Conservation (phyloP, 2,113 vertebrate genomes). For the Varanus salvator region DNA sequence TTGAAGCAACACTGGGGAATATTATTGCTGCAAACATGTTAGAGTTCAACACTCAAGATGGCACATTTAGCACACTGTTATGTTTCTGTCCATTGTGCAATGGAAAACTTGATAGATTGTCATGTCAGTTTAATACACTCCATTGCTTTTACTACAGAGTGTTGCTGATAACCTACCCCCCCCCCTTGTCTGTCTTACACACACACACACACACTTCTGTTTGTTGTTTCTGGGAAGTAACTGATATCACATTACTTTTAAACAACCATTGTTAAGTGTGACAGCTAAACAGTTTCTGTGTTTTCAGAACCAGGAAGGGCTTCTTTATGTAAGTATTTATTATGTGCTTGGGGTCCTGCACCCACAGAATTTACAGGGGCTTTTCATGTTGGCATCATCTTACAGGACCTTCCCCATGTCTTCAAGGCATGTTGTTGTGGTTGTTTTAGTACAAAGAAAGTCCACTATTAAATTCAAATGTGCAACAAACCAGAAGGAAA, state of each 20-base stretch:
- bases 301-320: background rate
- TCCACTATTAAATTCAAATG: too few species aligned
- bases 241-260: accelerated
- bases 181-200: too few species aligned
- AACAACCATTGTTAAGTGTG: background rate
- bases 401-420: too few species aligned
- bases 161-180: too few species aligned
- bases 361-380: too few species aligned
- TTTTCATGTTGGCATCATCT: too few species aligned
- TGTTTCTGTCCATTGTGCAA: background rate
- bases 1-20: background rate
- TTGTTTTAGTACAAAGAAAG: too few species aligned
- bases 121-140: background rate
- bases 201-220: background rate
- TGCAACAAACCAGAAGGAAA: too few species aligned
- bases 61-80: background rate
- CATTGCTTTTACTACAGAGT: background rate
- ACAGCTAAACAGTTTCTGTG: background rate
- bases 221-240: background rate
- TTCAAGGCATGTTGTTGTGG: too few species aligned
- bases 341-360: too few species aligned
- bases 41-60: conserved; percentile 9
- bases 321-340: too few species aligned
- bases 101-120: background rate
- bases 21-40: background rate